Evolutionary conservation across 2,888 invertebrate genomes (phyloP).

Genomic region (Microdon myrmicae): DNA sequence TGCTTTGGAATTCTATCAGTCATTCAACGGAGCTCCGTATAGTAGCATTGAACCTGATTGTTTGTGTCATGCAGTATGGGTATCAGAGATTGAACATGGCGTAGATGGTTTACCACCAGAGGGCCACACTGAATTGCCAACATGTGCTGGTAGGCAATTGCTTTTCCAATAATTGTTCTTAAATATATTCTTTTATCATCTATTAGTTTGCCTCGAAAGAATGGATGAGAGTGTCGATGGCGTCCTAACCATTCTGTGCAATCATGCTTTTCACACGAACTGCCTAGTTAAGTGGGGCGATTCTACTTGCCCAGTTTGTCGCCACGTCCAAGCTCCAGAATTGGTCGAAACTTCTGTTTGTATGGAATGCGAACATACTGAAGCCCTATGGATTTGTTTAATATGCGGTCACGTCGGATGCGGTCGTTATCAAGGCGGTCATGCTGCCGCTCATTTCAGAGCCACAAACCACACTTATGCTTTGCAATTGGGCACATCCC

Average conservation of each 20-base stretch:
- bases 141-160: constrained; percentile 82
- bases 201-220: constrained; percentile 74
- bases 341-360: constrained; percentile 71
- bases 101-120: constrained; percentile 77
- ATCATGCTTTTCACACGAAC: constrained; percentile 96
- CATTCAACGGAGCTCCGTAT: constrained; percentile 92
- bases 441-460: constrained; percentile 95
- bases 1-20: constrained; percentile 91
- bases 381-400: constrained; percentile 97
- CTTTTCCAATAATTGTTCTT: neutral
- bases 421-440: constrained; percentile 88
- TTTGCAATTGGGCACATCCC: constrained; percentile 93
- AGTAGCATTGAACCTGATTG: constrained; percentile 93
- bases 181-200: neutral
- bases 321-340: constrained; percentile 74
- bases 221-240: constrained; percentile 99
- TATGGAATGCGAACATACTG: constrained; percentile 73
- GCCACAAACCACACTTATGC: constrained; percentile 98
- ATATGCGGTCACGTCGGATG: constrained; percentile 99
- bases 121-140: constrained; percentile 93
- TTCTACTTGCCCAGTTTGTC: constrained; percentile 97
- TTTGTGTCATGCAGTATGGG: constrained; percentile 94
- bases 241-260: constrained; percentile 96
- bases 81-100: constrained; percentile 89
- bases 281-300: constrained; percentile 97